Percentiles rank a stretch among this genome's conserved stretches.
Conservation (phyloP, 2,113 vertebrate species). For the Fulmarus glacialis region DNA sequence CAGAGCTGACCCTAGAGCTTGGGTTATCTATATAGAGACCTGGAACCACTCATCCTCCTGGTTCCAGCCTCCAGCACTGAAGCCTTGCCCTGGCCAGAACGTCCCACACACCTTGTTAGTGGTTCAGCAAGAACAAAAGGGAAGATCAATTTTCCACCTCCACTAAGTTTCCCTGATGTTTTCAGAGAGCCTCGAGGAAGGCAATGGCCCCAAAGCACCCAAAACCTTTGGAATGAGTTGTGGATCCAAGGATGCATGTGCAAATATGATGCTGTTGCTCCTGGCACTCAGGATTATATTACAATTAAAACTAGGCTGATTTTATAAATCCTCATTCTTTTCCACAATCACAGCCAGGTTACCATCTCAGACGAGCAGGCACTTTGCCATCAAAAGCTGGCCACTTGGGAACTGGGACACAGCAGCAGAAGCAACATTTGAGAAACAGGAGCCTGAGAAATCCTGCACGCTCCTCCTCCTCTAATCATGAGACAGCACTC, state of each 20-base stretch:
- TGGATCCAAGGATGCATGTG: fast-evolving
- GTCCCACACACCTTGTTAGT: fast-evolving
- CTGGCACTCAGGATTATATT: not conserved
- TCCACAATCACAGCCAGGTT: not conserved
- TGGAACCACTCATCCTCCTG: not conserved
- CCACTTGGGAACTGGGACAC: not conserved
- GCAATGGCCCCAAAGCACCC: not conserved
- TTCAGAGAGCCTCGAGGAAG: not conserved
- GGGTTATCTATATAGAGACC: not conserved
- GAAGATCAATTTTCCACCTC: not conserved
- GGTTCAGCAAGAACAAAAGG: not conserved
- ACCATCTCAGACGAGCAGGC: not conserved
- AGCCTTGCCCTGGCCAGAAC: not conserved
- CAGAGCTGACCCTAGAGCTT: not conserved
- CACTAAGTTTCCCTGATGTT: not conserved
- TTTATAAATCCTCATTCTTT: not conserved
- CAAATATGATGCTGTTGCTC: fast-evolving
- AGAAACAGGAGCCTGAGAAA: slow-evolving; percentile 1
- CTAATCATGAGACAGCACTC: slow-evolving; percentile 3
- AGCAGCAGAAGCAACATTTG: not conserved
- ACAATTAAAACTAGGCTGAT: not conserved
- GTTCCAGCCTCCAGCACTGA: not conserved
- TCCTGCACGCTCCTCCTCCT: slow-evolving; percentile 6
- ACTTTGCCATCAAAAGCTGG: not conserved
- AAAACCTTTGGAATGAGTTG: not conserved